phyloP scores from a whole-genome alignment of 2,113 vertebrate genomes.

The Gracilinanus agilis region DNA sequence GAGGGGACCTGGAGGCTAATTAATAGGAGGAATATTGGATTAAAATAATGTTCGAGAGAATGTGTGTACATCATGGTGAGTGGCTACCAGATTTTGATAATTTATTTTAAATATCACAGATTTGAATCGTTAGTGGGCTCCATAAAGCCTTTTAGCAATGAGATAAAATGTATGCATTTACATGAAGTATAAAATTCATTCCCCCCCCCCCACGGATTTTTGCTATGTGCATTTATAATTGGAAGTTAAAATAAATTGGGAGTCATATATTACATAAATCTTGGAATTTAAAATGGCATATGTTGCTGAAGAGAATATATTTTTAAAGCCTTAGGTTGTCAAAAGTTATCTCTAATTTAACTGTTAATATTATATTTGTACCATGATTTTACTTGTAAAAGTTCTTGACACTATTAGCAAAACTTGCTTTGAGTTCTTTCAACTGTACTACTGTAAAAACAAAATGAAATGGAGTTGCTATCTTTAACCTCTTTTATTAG shows the following conservation, averaged over 20 bases:
- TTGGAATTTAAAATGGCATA: constrained; percentile 23
- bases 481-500: constrained; percentile 28
- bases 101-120: constrained; percentile 17
- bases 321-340: constrained; percentile 47
- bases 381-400: constrained; percentile 37
- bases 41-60: constrained; percentile 22
- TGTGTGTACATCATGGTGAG: constrained; percentile 14
- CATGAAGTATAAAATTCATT: constrained; percentile 30
- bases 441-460: constrained; percentile 54
- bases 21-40: not conserved
- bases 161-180: constrained; percentile 34
- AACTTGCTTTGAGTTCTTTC: constrained; percentile 52
- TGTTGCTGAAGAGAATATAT: constrained; percentile 50
- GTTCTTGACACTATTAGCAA: constrained; percentile 48
- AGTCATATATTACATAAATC: constrained; percentile 23
- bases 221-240: constrained; percentile 29
- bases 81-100: constrained; percentile 37
- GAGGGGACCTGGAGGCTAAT: not conserved
- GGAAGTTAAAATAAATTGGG: constrained; percentile 28
- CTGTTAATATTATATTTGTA: constrained; percentile 26
- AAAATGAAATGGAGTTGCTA: constrained; percentile 53
- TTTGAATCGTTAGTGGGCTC: constrained; percentile 38
- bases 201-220: constrained; percentile 55
- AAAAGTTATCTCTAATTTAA: constrained; percentile 61
- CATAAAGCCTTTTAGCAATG: constrained; percentile 47